These are phyloP conservation scores for Xiphydria camelus DNA, from an alignment of 2,888 invertebrate species.

Conservation along the genomic window DNA sequence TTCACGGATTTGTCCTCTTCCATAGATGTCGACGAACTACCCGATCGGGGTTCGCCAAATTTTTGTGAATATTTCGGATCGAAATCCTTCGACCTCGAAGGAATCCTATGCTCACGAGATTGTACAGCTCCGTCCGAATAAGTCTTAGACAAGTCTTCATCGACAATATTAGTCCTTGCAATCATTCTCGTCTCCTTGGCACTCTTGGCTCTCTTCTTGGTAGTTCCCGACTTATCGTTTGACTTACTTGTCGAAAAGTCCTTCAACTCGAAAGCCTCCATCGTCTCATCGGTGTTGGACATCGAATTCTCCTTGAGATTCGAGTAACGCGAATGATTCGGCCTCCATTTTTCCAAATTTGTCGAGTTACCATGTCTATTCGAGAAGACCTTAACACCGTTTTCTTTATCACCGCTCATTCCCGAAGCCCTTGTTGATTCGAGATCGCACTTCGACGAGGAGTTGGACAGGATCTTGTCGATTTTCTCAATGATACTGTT, in stretches of 20 bases:
- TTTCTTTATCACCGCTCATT: background rate
- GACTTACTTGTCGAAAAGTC: no score
- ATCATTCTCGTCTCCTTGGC: background rate
- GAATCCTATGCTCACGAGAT: background rate
- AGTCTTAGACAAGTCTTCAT: background rate
- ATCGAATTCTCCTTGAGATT: background rate
- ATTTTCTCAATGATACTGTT: conserved; percentile 51
- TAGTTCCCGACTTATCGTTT: background rate
- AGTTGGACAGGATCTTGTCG: conserved; percentile 45
- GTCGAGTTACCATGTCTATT: background rate
- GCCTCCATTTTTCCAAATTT: background rate
- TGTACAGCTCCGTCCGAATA: background rate
- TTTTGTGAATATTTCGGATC: background rate
- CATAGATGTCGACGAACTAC: no score
- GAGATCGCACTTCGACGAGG: conserved; percentile 2
- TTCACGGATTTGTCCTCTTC: no score
- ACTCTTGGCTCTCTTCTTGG: background rate
- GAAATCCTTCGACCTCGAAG: background rate
- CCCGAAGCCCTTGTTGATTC: background rate
- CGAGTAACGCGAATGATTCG: no score
- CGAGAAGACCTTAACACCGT: background rate
- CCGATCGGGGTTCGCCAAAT: no score
- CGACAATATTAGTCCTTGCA: background rate
- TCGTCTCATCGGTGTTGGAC: background rate
- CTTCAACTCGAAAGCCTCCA: no score